Evolutionary conservation across 2,113 vertebrate genomes (phyloP), one percentile per base, ranked within the genome.

Genomic region (Alectura lathami): DNA sequence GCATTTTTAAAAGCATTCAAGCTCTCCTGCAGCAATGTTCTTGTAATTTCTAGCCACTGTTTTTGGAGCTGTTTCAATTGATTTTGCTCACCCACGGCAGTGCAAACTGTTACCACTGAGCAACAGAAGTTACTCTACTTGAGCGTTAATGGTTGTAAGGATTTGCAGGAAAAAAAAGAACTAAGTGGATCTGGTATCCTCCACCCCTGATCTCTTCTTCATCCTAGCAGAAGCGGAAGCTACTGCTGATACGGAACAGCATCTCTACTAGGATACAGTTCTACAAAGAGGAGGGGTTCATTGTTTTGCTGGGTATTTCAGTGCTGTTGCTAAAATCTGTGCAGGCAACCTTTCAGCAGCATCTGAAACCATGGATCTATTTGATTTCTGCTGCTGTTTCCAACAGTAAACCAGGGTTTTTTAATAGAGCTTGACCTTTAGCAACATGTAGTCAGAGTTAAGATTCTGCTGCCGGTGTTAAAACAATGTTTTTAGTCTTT

Each of bases 131-230:
- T 77, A 53, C 80, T 86, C 88, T 42, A 70, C 50, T 67, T 56
- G 8, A 62, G 45, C 50, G 9, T 62, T 82, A 76, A 36, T 85
- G 15, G 27, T 86, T 94, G 53, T 76, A 17, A 66, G 40, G 18
- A 27, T 64, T 64, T 66, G 47, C 38, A 69, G 24, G 47, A 51
- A 32, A 62, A 86, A 94, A 62, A 86, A 94, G n/a, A 69, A 42
- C 81, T 76, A 20, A 56, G 20, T 73, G 48, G 13, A 5, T 59
- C 34, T 59, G 13, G 23, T 63, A 30, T 70, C 29, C 2, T 76
- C 18, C 51, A 14, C 62, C 57, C 10, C 64, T 17, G 50, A n/a
- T 45, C 70, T 62, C 45, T 63, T 38, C 47, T 62, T 42, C 21
- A 36, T 22, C 8, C 8, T 38, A 47, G 47, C 78, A 78, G 60